These are phyloP conservation scores for Mythimna loreyi DNA, from an alignment of 2,888 invertebrate species.

Conservation along the genomic window DNA sequence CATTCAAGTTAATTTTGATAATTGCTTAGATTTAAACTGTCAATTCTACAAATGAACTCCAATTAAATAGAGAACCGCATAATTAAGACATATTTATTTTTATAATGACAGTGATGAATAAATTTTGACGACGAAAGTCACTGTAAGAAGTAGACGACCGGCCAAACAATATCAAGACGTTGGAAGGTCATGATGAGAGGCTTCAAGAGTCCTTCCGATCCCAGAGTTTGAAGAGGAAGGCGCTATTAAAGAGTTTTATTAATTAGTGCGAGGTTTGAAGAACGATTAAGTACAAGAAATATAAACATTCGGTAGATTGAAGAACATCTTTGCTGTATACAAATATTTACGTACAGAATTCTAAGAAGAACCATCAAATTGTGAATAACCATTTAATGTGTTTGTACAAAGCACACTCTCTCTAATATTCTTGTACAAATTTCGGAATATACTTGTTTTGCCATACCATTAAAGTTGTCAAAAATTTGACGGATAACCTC, in stretches of 20 bases:
- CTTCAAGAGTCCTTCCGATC: slow-evolving; percentile 38
- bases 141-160: slow-evolving; percentile 30
- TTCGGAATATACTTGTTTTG: not conserved
- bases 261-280: slow-evolving; percentile 56
- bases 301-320: slow-evolving; percentile 47
- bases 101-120: slow-evolving; percentile 8
- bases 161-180: slow-evolving; percentile 43
- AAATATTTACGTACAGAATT: slow-evolving; percentile 38
- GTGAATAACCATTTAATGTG: slow-evolving; percentile 11
- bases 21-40: not conserved
- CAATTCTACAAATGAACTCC: not conserved
- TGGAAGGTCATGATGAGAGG: slow-evolving; percentile 56
- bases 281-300: slow-evolving; percentile 44
- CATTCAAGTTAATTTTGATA: not conserved
- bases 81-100: not conserved
- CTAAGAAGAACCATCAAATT: slow-evolving; percentile 33
- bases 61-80: not conserved
- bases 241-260: slow-evolving; percentile 59
- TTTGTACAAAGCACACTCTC: slow-evolving; percentile 4
- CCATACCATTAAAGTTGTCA: slow-evolving; percentile 5
- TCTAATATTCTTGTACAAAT: slow-evolving; percentile 1
- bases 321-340: slow-evolving; percentile 27
- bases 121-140: slow-evolving; percentile 9
- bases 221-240: slow-evolving; percentile 47
- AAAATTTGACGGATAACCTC: not conserved